Base-by-base conservation (phyloP, 64 coral and sea anemone species). In the Platygyra sinensis region DNA sequence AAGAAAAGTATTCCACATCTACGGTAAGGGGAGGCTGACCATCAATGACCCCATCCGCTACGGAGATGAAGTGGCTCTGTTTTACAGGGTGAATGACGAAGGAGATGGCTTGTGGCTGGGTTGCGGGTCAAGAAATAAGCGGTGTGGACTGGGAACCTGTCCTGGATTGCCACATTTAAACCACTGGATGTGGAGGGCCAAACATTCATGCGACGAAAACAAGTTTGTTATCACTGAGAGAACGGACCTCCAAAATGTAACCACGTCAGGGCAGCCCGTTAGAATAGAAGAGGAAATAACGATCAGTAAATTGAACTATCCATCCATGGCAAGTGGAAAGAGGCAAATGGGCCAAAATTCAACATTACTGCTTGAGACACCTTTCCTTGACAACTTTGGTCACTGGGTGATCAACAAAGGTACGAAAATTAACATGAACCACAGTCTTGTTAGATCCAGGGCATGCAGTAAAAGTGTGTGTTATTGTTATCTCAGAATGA, bases 41-140 rank as follows among this genome's bases (percentile, higher is more conserved):
- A 78, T 3, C 20, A 78, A 78, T 78, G 50, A 78, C 22, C 76
- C 76, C n/a, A 78, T 78, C 59, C 76, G 50, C 50, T 78, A 55
- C n/a, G 76, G 76, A 78, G 76, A 78, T 46, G 76, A 78, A 55
- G 46, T 78, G 42, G 76, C 51, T 55, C 76, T 78, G 22, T 78
- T 78, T 55, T 59, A 78, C 76, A 78, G 76, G 51, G 76, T 54
- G 10, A 78, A 78, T 52, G 76, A 78, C 76, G 11, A 78, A 22
- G 76, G 76, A 2, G 42, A 54, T 78, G 76, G 76, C 76, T 78
- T 78, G 24, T 78, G 76, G 76, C 1, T 78, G 22, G 24, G 76
- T 55, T 78, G 76, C 12, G 49, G 7, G 6, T 22, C 76, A 78
- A 51, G 50, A 12, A 52, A 3, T 22, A 78, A 52, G 76, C n/a